phyloP scores from a whole-genome alignment of 2,888 invertebrate species.

The Lycocerus yunnanus region DNA sequence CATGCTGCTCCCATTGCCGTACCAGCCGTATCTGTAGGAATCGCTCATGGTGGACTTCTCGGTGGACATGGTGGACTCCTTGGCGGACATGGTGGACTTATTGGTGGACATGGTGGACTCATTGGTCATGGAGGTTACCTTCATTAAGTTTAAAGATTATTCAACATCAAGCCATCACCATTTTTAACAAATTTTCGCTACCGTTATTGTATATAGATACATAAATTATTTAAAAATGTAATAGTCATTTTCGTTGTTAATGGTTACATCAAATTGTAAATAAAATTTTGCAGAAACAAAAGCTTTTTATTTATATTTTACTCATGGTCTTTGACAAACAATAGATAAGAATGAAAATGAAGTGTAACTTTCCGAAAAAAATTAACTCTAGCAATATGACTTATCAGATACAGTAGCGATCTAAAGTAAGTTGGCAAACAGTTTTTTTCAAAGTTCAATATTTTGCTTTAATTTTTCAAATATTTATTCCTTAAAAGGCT shows the following conservation, averaged over 20 bases:
- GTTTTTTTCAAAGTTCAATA: no score
- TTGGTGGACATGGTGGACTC: not conserved
- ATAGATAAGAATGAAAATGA: no score
- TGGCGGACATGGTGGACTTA: not conserved
- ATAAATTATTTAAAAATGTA: not conserved
- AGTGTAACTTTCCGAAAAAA: no score
- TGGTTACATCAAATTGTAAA: not conserved
- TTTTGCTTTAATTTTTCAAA: no score
- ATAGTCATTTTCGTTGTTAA: not conserved
- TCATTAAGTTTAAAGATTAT: not conserved
- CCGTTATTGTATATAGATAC: not conserved
- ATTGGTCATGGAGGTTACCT: constrained; percentile 8
- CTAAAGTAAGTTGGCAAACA: no score
- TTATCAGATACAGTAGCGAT: no score
- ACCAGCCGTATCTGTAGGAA: constrained; percentile 14
- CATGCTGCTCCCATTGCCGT: constrained; percentile 12
- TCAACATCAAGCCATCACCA: not conserved
- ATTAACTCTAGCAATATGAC: no score
- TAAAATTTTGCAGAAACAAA: constrained; percentile 1
- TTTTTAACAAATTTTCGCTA: not conserved
- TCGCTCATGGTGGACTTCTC: not conserved
- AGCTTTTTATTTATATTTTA: not conserved
- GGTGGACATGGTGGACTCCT: not conserved
- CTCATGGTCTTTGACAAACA: no score
- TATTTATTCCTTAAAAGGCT: no score